Evolutionary conservation across 2,797 vertebrate genomes (phyloP).

Genomic region (Oreochromis mossambicus): DNA sequence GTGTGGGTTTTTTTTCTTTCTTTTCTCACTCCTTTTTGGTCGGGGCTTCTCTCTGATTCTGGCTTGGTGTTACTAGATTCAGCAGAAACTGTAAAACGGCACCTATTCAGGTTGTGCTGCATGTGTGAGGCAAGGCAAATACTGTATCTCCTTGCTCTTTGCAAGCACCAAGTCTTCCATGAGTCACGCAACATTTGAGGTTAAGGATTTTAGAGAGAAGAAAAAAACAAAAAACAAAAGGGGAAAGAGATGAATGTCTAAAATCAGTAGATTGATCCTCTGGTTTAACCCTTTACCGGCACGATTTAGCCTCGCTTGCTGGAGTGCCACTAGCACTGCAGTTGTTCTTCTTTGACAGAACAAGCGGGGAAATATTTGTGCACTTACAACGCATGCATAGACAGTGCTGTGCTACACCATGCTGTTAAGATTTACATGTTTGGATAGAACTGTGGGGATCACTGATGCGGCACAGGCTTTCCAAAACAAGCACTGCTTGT

Average conservation of each 20-base stretch:
- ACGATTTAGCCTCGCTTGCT: not conserved
- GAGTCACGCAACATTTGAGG: constrained; percentile 15
- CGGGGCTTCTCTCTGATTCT: constrained; percentile 21
- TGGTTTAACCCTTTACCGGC: not conserved
- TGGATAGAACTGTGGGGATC: not conserved
- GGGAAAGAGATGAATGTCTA: not conserved
- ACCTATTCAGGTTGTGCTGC: constrained; percentile 20
- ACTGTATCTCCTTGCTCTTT: constrained; percentile 11
- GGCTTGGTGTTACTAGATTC: constrained; percentile 18
- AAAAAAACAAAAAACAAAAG: constrained; percentile 9
- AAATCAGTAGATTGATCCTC: not conserved
- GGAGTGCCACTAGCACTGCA: not conserved
- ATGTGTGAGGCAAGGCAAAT: constrained; percentile 23
- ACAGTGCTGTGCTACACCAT: not conserved
- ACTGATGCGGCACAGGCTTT: not conserved
- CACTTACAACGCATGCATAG: not conserved
- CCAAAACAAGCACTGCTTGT: not conserved
- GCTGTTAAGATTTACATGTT: not conserved
- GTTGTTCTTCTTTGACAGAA: not conserved
- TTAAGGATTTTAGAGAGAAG: not conserved
- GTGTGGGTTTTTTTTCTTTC: not conserved
- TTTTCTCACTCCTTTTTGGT: constrained; percentile 15
- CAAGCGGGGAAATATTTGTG: not conserved
- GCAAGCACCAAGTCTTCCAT: constrained; percentile 21
- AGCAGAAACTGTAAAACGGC: constrained; percentile 22